Evolutionary conservation across 2,113 vertebrate species (phyloP), one percentile per base, ranked within the genome.

Genomic region (Urocolius indicus): DNA sequence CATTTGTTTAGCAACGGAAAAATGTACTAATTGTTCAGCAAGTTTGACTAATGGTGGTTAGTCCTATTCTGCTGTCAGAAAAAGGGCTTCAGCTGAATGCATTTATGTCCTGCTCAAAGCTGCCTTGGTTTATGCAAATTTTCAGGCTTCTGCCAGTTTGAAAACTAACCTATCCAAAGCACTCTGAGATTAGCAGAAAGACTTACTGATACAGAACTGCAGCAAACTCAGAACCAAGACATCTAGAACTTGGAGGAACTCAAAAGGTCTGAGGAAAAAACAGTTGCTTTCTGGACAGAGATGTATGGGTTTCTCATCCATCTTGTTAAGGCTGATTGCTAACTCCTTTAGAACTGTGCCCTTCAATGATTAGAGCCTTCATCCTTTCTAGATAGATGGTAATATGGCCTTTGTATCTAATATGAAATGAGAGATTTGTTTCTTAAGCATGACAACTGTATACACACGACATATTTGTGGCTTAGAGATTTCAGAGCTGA

Each of bases 11-110:
- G 76, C 85, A 93, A 71, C 83, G 76, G 61, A 92, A 96, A 86
- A 95, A 95, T 93, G 72, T 77, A 93, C 94, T 95, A 95, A 95
- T 95, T 96, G 79, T 96, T 95, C 88, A 89, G 45, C 59, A 79
- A 88, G 41, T 81, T 75, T 97, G 93, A 90, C 87, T 94, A 92
- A 96, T 74, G 11, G 43, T 83, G 78, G 74, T 94, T 94, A 94
- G 75, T 80, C 68, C 78, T 84, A 83, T 89, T 95, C 92, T 93
- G n/a, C 90, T 96, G 78, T 96, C 79, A 86, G 85, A 76, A 82
- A 89, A 91, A 84, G 52, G 71, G 32, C 82, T 49, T 0, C 87
- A 90, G 54, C 62, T 74, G 63, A 69, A 41, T 88, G 55, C 30
- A 18, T 78, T 80, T 74, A 90, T 59, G 13, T 84, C 32, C 79